Conservation (phyloP, 2,113 vertebrate genomes). For the Rhadina sibilatrix region DNA sequence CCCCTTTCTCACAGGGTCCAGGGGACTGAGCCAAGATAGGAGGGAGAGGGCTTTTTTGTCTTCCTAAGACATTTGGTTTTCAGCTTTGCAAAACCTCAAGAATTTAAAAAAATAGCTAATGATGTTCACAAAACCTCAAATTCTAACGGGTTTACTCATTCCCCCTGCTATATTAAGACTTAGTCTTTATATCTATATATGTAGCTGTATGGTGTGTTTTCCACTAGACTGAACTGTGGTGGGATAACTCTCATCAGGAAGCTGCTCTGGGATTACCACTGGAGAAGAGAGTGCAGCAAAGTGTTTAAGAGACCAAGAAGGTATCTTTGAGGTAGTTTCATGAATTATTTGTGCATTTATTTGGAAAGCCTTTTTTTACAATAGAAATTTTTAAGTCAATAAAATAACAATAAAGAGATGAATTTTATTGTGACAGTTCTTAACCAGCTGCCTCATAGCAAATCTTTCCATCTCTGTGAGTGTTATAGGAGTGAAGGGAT, state of each 20-base stretch:
- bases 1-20: conserved; percentile 30
- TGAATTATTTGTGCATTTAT: not conserved
- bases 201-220: conserved; percentile 3
- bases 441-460: not conserved
- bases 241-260: not conserved
- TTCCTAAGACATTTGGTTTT: conserved; percentile 47
- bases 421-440: not conserved
- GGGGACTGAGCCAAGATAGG: not conserved
- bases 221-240: not conserved
- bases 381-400: not conserved
- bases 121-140: conserved; percentile 60
- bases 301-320: not conserved
- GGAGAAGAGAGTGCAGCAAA: not conserved
- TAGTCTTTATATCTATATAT: conserved; percentile 12
- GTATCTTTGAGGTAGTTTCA: not conserved
- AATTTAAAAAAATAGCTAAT: conserved; percentile 46
- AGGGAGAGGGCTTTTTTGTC: conserved; percentile 25
- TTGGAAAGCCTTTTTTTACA: not conserved
- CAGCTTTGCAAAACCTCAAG: conserved; percentile 56
- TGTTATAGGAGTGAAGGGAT: not conserved
- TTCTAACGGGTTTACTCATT: conserved; percentile 61
- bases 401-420: not conserved
- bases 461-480: not conserved
- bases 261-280: not conserved
- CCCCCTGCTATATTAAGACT: not conserved